A percentile compares a stretch with the other conserved stretches of the same genome.
Evolutionary conservation across 2,888 invertebrate genomes (phyloP).

Genomic region (Opisthograptis luteolata): DNA sequence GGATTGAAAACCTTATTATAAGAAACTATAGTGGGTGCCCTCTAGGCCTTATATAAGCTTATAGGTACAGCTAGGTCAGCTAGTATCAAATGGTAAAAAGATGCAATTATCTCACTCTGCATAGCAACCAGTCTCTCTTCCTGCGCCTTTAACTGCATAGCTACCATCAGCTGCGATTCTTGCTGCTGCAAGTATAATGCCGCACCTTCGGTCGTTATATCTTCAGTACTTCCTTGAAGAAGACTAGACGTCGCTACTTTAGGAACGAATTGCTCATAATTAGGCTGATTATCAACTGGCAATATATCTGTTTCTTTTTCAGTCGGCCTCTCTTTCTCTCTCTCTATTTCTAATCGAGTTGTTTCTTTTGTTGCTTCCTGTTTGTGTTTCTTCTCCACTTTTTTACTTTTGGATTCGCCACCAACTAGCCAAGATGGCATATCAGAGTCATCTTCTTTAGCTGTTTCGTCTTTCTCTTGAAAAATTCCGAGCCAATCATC

Average conservation of each 20-base stretch:
- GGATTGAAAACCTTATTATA: too few species aligned
- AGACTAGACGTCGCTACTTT: conserved; percentile 33
- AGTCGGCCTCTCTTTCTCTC: conserved; percentile 32
- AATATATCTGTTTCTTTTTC: conserved; percentile 33
- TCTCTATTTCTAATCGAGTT: conserved; percentile 24
- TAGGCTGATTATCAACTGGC: conserved; percentile 8
- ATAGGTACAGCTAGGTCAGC: too few species aligned
- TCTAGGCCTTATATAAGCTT: too few species aligned
- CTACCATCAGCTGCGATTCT: conserved; percentile 85
- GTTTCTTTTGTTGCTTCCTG: conserved; percentile 37
- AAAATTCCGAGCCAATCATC: conserved; percentile 80
- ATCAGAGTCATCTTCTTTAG: conserved; percentile 55
- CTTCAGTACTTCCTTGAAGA: conserved; percentile 57
- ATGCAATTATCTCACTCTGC: conserved; percentile 65
- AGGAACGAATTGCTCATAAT: conserved; percentile 33
- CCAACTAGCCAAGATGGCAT: conserved; percentile 76
- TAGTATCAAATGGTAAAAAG: conserved; percentile 1
- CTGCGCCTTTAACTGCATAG: conserved; percentile 86
- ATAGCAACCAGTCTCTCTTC: conserved; percentile 85
- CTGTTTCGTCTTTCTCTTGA: conserved; percentile 59
- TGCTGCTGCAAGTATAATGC: conserved; percentile 85
- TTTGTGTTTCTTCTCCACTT: conserved; percentile 44
- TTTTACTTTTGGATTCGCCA: conserved; percentile 61
- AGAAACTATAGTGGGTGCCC: too few species aligned
- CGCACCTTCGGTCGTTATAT: conserved; percentile 81